These are phyloP conservation scores for Scarus forsteni DNA, from an alignment of 2,797 vertebrate genomes.

Conservation along the genomic window DNA sequence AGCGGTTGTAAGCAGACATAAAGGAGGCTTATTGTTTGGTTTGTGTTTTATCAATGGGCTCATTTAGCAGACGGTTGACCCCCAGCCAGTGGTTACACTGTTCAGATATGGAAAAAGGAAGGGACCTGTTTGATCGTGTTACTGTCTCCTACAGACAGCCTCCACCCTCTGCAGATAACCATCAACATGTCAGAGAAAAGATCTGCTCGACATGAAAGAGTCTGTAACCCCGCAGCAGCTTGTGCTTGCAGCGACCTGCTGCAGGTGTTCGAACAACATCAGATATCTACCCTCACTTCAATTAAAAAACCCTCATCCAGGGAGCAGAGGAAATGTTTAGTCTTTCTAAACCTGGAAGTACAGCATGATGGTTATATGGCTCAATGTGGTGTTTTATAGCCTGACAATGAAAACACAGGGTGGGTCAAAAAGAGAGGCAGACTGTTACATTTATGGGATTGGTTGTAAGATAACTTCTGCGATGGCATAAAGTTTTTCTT, in stretches of 20 bases:
- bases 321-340: background rate
- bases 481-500: too few species aligned
- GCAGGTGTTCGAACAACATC: constrained; percentile 30
- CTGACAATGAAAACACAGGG: too few species aligned
- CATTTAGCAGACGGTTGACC: constrained; percentile 14
- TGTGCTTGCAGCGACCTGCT: constrained; percentile 27
- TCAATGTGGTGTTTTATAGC: too few species aligned
- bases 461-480: too few species aligned
- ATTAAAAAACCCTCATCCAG: background rate
- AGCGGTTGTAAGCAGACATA: background rate
- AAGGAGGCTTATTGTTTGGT: constrained; percentile 10
- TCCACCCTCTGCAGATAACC: constrained; percentile 36
- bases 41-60: background rate
- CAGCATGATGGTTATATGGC: background rate
- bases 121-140: constrained; percentile 26
- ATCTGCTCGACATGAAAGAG: constrained; percentile 50
- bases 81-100: constrained; percentile 4
- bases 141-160: constrained; percentile 34
- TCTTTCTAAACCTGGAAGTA: background rate
- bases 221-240: constrained; percentile 7
- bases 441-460: too few species aligned
- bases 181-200: constrained; percentile 37
- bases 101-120: constrained; percentile 18
- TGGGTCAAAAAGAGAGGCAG: too few species aligned
- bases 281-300: background rate